Evolutionary conservation across 1,140 invertebrate genomes (phyloP).

Genomic region (Bombus ignitus): DNA sequence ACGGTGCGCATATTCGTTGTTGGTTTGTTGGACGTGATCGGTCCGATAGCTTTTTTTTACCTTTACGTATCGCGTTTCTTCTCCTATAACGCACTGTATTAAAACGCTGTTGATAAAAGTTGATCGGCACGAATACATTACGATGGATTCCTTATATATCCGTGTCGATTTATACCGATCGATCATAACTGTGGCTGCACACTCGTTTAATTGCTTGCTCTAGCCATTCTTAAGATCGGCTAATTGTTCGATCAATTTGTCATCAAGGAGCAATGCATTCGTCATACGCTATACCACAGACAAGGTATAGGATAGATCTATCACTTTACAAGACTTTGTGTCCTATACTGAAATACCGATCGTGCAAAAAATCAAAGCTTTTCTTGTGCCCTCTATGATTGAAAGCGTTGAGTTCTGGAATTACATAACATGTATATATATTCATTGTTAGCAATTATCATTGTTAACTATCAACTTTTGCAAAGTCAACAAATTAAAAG

Average conservation of each 20-base stretch:
- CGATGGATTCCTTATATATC: not conserved
- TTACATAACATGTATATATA: not conserved
- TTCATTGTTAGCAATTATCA: no score
- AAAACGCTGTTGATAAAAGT: slow-evolving; percentile 30
- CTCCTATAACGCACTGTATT: slow-evolving; percentile 10
- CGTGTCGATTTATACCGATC: slow-evolving; percentile 25
- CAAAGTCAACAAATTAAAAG: no score
- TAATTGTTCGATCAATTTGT: slow-evolving; percentile 31
- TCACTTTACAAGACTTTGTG: not conserved
- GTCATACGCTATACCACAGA: slow-evolving; percentile 8
- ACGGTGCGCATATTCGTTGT: not conserved
- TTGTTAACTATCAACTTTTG: no score
- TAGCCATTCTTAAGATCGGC: slow-evolving; percentile 23
- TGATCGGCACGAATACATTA: slow-evolving; percentile 27
- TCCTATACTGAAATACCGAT: not conserved
- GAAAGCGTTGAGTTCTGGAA: not conserved
- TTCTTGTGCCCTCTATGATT: not conserved
- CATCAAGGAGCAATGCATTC: slow-evolving; percentile 22
- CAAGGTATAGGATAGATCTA: not conserved
- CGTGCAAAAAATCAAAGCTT: not conserved
- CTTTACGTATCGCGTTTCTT: slow-evolving; percentile 20
- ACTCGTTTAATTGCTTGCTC: not conserved
- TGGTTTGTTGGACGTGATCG: not conserved
- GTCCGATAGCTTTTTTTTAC: slow-evolving; percentile 26
- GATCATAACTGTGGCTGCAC: slow-evolving; percentile 26